A percentile compares a stretch with the other conserved stretches of the same genome.
Evolutionary conservation across 2,113 vertebrate species (phyloP).

Genomic region (Tragelaphus buxtoni): DNA sequence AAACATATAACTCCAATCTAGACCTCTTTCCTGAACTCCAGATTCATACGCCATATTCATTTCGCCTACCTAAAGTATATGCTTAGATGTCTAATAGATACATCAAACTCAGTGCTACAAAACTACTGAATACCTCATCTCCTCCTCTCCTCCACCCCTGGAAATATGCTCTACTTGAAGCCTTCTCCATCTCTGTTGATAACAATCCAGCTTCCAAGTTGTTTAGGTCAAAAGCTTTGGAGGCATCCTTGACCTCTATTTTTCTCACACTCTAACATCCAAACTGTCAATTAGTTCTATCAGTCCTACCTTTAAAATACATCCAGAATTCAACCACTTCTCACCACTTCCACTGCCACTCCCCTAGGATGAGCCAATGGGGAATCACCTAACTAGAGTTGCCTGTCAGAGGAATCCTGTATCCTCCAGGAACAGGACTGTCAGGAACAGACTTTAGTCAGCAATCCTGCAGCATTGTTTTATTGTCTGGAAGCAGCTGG

Average conservation of each 20-base stretch:
- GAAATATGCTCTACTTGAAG: neutral
- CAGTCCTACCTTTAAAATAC: neutral
- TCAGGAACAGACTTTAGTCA: neutral
- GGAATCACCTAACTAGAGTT: neutral
- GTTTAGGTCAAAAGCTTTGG: neutral
- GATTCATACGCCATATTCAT: neutral
- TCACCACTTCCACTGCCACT: neutral
- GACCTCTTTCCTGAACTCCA: neutral
- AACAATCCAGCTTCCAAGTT: neutral
- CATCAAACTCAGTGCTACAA: neutral
- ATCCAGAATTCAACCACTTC: neutral
- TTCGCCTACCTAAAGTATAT: neutral
- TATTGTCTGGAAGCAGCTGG: neutral
- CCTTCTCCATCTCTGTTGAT: neutral
- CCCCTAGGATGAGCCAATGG: neutral
- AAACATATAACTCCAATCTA: neutral
- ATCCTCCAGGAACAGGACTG: neutral
- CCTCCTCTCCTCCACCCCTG: neutral
- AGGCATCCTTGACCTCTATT: neutral
- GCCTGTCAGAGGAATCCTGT: neutral
- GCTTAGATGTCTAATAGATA: neutral
- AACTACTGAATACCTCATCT: neutral
- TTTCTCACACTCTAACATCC: neutral
- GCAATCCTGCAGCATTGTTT: neutral
- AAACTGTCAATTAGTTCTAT: neutral